phyloP scores from a whole-genome alignment of 2,113 vertebrate species.

The Phalacrocorax brasilianus region DNA sequence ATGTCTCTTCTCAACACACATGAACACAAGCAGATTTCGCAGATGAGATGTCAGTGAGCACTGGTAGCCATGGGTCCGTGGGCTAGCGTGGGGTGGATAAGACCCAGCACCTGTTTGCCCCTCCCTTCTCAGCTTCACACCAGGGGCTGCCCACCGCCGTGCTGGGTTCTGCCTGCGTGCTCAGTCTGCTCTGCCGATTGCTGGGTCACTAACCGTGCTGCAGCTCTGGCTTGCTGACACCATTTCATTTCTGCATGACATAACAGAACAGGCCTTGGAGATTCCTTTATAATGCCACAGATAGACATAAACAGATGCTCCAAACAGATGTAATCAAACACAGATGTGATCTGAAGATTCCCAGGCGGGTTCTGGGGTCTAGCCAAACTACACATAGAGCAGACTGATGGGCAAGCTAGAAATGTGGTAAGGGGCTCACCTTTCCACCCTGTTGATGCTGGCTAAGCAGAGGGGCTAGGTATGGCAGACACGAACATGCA shows the following conservation, averaged over 20 bases:
- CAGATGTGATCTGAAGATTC: constrained; percentile 45
- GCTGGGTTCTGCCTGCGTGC: accelerated
- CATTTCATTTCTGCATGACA: neutral
- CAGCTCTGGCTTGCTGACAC: neutral
- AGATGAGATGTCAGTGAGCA: neutral
- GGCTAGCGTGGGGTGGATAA: accelerated
- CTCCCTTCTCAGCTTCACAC: accelerated
- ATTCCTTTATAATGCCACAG: constrained; percentile 20
- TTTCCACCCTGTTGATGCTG: neutral
- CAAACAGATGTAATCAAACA: constrained; percentile 27
- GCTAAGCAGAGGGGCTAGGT: neutral
- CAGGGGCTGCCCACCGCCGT: accelerated
- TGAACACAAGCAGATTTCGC: accelerated
- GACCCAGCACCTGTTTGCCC: neutral
- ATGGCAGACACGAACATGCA: accelerated
- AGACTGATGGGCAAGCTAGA: neutral
- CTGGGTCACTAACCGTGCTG: neutral
- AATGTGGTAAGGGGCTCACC: neutral
- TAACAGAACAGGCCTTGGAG: neutral
- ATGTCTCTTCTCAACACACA: neutral
- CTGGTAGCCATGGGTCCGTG: neutral
- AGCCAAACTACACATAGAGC: neutral
- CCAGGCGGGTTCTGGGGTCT: neutral
- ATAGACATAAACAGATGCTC: constrained; percentile 42
- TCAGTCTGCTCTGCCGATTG: accelerated